phyloP scores from a whole-genome alignment of 37 sponge, comb jelly and placozoan genomes.

The Petrosia ficiformis region DNA sequence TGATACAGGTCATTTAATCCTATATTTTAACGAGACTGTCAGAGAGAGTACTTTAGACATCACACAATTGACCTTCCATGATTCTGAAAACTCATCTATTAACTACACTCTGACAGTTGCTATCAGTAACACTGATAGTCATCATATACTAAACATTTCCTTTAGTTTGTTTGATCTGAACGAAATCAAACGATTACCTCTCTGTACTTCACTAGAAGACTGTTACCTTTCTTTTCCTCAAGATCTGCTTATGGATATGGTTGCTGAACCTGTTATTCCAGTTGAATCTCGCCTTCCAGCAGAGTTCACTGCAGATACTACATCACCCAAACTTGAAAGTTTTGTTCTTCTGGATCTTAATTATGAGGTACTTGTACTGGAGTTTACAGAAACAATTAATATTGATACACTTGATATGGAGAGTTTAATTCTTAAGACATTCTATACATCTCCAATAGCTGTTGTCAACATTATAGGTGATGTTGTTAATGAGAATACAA shows the following conservation, averaged over 20 bases:
- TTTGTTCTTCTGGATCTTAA: slow-evolving; percentile 59
- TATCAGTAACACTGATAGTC: slow-evolving; percentile 53
- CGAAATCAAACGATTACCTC: slow-evolving; percentile 53
- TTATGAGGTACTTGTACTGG: slow-evolving; percentile 45
- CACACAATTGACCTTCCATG: slow-evolving; percentile 57
- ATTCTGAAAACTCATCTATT: slow-evolving; percentile 1
- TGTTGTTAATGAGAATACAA: slow-evolving; percentile 36
- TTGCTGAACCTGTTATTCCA: slow-evolving; percentile 44
- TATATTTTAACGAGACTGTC: slow-evolving; percentile 86
- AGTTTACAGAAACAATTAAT: slow-evolving; percentile 82
- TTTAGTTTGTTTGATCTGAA: slow-evolving; percentile 71
- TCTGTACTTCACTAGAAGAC: slow-evolving; percentile 54
- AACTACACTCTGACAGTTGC: slow-evolving; percentile 54
- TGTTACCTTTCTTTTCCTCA: slow-evolving; percentile 75
- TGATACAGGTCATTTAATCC: slow-evolving; percentile 45
- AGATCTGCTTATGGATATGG: slow-evolving; percentile 77
- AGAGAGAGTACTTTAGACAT: slow-evolving; percentile 64
- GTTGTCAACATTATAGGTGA: slow-evolving; percentile 43
- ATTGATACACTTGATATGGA: slow-evolving; percentile 60
- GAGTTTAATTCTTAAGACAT: slow-evolving; percentile 55
- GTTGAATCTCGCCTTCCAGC: background rate
- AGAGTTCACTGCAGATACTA: slow-evolving; percentile 61
- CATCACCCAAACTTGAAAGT: slow-evolving; percentile 50
- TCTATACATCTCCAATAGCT: slow-evolving; percentile 52
- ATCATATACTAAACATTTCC: slow-evolving; percentile 36